These are phyloP conservation scores for Crocidura indochinensis DNA, from an alignment of 2,797 vertebrate genomes.

Conservation along the genomic window DNA sequence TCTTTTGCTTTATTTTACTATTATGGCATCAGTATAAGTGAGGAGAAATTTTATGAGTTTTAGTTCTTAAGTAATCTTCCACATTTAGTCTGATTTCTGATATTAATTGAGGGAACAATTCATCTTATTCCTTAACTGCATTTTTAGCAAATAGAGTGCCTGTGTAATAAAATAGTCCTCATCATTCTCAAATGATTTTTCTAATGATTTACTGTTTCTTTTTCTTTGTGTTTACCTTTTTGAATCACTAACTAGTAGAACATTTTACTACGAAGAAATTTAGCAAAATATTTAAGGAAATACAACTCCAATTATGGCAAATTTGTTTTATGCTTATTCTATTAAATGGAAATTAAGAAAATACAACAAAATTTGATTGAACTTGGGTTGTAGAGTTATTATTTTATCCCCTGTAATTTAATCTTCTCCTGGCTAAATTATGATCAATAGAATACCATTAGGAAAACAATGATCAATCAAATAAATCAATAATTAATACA, in stretches of 20 bases:
- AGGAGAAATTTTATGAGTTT: neutral
- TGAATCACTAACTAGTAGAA: neutral
- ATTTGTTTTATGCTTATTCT: conserved; percentile 48
- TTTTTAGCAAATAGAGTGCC: neutral
- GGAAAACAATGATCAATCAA: neutral
- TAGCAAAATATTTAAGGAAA: conserved; percentile 36
- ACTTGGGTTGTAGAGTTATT: conserved; percentile 41
- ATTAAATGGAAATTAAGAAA: conserved; percentile 9
- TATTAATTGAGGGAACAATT: neutral
- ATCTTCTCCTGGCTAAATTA: neutral
- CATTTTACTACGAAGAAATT: neutral
- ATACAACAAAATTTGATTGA: neutral
- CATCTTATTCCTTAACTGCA: conserved; percentile 19
- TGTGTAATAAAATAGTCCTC: neutral
- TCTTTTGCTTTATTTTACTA: conserved; percentile 27
- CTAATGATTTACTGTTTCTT: neutral
- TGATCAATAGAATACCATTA: neutral
- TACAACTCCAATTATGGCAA: neutral
- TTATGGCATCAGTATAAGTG: neutral
- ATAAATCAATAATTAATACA: too few relatives aligned
- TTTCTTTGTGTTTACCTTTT: conserved; percentile 12
- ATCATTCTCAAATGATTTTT: neutral
- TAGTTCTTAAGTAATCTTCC: neutral
- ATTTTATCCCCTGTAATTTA: neutral
- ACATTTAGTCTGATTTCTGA: conserved; percentile 8